These are phyloP conservation scores for Aleiodes alternator DNA, from an alignment of 2,888 invertebrate genomes.

Conservation along the genomic window DNA sequence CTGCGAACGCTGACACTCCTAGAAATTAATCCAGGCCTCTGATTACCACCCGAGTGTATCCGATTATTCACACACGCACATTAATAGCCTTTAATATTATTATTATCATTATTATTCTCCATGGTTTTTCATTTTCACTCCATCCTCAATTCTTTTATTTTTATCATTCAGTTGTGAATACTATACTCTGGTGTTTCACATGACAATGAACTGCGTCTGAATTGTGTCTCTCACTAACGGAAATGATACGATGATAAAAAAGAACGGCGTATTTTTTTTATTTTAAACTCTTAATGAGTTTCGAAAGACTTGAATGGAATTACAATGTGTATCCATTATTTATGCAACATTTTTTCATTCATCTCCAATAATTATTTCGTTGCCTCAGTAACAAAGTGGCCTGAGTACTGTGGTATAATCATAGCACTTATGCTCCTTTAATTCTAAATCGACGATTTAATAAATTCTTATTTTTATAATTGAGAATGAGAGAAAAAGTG, in stretches of 20 bases:
- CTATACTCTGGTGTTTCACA: constrained; percentile 20
- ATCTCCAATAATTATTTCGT: no score
- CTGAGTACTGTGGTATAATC: no score
- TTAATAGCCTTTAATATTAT: not conserved
- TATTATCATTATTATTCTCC: constrained; percentile 8
- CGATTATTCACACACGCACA: constrained; percentile 20
- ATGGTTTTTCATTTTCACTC: constrained; percentile 1
- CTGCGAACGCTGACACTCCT: constrained; percentile 15
- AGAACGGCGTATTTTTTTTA: no score
- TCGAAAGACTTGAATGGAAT: not conserved
- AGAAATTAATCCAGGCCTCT: constrained; percentile 11
- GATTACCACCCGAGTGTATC: constrained; percentile 32
- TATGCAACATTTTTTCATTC: not conserved
- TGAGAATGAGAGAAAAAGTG: no score
- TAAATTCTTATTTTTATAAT: no score
- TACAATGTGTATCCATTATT: not conserved
- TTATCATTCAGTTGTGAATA: constrained; percentile 21
- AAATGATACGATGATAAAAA: constrained; percentile 17
- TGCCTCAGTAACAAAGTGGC: no score
- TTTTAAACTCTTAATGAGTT: no score
- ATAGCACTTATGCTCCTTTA: no score
- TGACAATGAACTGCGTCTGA: constrained; percentile 31
- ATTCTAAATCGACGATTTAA: no score
- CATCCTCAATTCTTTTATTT: not conserved
- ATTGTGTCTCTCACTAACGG: not conserved